A percentile compares a stretch with the other conserved stretches of the same genome.
phyloP scores from a whole-genome alignment of 1,140 invertebrate genomes.

The Ceratina australensis region DNA sequence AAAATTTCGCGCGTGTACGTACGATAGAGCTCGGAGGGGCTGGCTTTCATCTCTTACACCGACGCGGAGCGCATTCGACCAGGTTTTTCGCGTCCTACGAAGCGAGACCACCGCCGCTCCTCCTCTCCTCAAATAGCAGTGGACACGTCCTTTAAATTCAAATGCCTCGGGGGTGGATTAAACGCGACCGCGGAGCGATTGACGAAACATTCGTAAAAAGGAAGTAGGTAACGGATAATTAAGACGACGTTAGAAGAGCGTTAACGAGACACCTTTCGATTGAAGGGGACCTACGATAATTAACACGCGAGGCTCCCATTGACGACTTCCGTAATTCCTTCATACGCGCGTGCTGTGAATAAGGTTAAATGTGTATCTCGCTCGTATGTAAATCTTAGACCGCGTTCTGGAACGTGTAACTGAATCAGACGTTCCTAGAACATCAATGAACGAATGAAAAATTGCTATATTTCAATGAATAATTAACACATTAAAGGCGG shows the following conservation, averaged over 20 bases:
- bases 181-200: too few species aligned
- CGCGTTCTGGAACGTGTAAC: too few species aligned
- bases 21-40: too few species aligned
- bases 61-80: not conserved
- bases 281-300: conserved; percentile 8
- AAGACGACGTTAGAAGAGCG: conserved; percentile 1
- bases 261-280: conserved; percentile 19
- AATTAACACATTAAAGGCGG: too few species aligned
- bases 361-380: too few species aligned
- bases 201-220: not conserved
- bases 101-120: not conserved
- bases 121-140: not conserved
- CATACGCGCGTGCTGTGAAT: too few species aligned
- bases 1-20: not conserved
- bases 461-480: too few species aligned
- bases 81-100: not conserved
- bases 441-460: too few species aligned
- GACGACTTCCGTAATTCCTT: not conserved
- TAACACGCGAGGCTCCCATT: conserved; percentile 16
- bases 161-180: not conserved
- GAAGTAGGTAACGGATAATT: conserved; percentile 26
- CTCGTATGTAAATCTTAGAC: too few species aligned
- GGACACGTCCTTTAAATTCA: not conserved
- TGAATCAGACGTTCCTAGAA: too few species aligned
- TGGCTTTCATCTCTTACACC: too few species aligned